A percentile compares a stretch with the other conserved stretches of the same genome.
These are phyloP conservation scores for Oppia nitens DNA, from an alignment of 1,140 invertebrate species.

Conservation along the genomic window DNA sequence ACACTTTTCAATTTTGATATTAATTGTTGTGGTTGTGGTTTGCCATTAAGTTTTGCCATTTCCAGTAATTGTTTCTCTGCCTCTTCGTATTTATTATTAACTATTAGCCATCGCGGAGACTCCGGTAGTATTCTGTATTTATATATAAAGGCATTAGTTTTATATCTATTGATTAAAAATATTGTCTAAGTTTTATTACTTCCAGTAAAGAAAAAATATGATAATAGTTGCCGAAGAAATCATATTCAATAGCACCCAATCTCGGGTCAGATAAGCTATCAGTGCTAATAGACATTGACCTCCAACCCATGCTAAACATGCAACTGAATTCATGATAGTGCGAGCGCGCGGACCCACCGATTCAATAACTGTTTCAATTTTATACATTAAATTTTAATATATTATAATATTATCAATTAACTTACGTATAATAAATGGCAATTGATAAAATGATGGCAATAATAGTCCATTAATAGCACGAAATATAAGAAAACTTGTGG, in stretches of 20 bases:
- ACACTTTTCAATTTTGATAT: conserved; percentile 7
- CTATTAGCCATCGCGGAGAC: conserved; percentile 34
- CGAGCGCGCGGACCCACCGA: not conserved
- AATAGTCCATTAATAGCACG: conserved; percentile 1
- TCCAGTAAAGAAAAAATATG: conserved; percentile 12
- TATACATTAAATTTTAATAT: too few relatives aligned
- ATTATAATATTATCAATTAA: too few relatives aligned
- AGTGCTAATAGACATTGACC: conserved; percentile 60
- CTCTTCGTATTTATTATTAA: conserved; percentile 28
- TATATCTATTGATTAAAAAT: not conserved
- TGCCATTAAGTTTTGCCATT: conserved; percentile 27
- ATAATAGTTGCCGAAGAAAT: conserved; percentile 14
- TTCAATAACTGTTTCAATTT: not conserved
- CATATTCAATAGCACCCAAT: conserved; percentile 43
- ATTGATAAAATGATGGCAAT: conserved; percentile 16
- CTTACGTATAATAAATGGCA: conserved; percentile 20
- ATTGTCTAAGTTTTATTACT: conserved; percentile 10
- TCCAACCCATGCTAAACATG: not conserved
- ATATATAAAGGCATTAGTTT: not conserved
- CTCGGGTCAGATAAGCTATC: conserved; percentile 58
- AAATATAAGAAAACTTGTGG: conserved; percentile 16
- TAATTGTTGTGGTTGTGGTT: conserved; percentile 17
- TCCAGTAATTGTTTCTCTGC: conserved; percentile 26
- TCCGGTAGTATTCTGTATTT: conserved; percentile 29
- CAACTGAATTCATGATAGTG: not conserved